Conservation (phyloP, 2,888 invertebrate genomes). For the Arge pagana region DNA sequence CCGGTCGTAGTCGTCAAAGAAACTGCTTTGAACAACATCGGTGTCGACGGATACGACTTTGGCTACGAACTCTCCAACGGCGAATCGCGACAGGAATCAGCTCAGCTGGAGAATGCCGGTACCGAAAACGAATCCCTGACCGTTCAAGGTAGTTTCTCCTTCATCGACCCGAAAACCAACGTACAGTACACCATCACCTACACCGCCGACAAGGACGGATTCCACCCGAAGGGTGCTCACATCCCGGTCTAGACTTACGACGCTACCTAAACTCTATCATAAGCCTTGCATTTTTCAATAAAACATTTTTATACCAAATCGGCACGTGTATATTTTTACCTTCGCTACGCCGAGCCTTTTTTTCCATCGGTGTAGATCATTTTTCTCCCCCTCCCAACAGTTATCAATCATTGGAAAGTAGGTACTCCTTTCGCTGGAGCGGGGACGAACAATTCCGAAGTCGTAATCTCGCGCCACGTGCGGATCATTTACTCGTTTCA, state of each 20-base stretch:
- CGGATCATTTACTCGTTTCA: too few species aligned
- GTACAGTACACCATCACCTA: conserved; percentile 40
- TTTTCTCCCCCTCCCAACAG: too few species aligned
- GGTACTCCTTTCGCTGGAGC: too few species aligned
- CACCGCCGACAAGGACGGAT: conserved; percentile 44
- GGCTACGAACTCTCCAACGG: conserved; percentile 27
- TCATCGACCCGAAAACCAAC: conserved; percentile 38
- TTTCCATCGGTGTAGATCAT: too few species aligned
- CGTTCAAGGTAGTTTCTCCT: conserved; percentile 44
- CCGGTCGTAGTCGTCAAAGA: conserved; percentile 12
- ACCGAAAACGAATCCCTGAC: conserved; percentile 33
- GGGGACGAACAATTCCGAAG: too few species aligned
- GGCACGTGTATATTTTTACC: too few species aligned
- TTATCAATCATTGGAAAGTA: too few species aligned
- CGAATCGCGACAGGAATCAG: conserved; percentile 37
- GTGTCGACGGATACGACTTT: conserved; percentile 1
- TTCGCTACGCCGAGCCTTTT: too few species aligned
- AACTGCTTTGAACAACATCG: conserved; percentile 17
- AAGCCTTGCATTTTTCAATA: too few species aligned
- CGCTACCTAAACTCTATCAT: too few species aligned
- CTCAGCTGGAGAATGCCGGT: conserved; percentile 36
- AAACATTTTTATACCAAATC: too few species aligned
- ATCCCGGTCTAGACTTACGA: conserved; percentile 31
- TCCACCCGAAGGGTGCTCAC: conserved; percentile 42
- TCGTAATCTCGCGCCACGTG: too few species aligned